A percentile compares a stretch with the other conserved stretches of the same genome.
Evolutionary conservation across 2,888 invertebrate species (phyloP).

Genomic region (Anthophora plumipes): DNA sequence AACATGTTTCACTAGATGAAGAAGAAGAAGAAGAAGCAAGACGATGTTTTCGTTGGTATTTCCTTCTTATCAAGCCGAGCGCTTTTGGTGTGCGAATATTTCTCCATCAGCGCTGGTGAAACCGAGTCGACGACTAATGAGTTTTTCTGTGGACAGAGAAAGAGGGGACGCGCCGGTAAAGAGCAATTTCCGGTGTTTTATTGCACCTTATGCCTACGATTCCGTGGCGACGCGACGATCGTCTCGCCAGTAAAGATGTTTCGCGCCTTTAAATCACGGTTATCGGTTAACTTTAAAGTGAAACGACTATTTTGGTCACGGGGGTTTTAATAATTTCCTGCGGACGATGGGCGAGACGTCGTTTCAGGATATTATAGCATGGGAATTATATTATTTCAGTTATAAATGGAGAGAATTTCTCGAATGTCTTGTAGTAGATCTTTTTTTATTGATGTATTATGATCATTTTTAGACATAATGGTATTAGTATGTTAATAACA

Average conservation of each 20-base stretch:
- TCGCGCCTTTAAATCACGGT: conserved; percentile 46
- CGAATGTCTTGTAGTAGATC: neutral
- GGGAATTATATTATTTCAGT: no score
- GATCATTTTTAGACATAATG: neutral
- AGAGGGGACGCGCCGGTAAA: conserved; percentile 19
- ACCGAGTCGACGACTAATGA: conserved; percentile 33
- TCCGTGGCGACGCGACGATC: conserved; percentile 11
- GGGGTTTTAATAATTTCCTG: conserved; percentile 22
- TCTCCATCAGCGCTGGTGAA: conserved; percentile 3
- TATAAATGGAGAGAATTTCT: neutral
- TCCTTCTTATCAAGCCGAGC: neutral
- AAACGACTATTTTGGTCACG: conserved; percentile 12
- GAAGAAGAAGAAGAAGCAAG: neutral
- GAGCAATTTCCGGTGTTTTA: conserved; percentile 50
- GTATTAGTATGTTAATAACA: neutral
- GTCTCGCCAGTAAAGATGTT: conserved; percentile 46
- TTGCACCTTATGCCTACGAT: conserved; percentile 37
- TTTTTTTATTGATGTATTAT: neutral
- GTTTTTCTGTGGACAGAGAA: conserved; percentile 37
- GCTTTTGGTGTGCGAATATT: neutral
- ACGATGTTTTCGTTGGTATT: conserved; percentile 1
- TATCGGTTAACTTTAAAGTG: conserved; percentile 38
- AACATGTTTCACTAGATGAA: neutral
- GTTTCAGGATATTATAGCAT: neutral
- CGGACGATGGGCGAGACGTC: neutral